Evolutionary conservation across 2,888 invertebrate species (phyloP), one percentile per base, ranked within the genome.

Genomic region (Drosophila paramelanica): DNA sequence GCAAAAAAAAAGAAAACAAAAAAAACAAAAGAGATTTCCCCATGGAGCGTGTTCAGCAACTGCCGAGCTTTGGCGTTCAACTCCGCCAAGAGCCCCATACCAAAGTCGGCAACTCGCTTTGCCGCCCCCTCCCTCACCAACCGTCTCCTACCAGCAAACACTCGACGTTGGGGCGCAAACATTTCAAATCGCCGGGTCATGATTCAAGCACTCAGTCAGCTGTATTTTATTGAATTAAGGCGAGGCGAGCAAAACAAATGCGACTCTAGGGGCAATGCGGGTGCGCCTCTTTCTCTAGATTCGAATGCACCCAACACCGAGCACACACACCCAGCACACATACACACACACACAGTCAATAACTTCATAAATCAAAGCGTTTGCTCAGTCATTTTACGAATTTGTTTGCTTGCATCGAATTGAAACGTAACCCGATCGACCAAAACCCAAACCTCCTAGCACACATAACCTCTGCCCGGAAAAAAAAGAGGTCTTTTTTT

Each of bases 351-450:
- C 33, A 52, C 27, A 79, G 61, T 74, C 73, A 69, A 89, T 87
- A 89, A 89, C 84, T 84, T 84, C 87, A 84, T 84, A 89, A 84
- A 83, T 83, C 83, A 83, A 83, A 86, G 89, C 81, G 89, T 84
- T 89, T 87, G 87, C 89, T 83, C 89, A 83, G 89, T 82, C 87
- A 87, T 87, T 84, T 82, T 84, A 75, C 74, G 89, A 83, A 83
- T 83, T 83, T 83, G 89, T 82, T 88, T 86, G 89, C 80, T 11
- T 67, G 81, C 81, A 72, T 42, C 77, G 64, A 60, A 73, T 64
- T 68, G 68, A 78, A 73, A 73, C 62, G 73, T 67, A 67, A 53
- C 78, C 73, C 67, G 53, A 68, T 57, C 52, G 33, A 25, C 55
- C 43, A 43, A 33, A 42, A 39, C 46, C 50, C 55, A 47, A 27